phyloP scores from a whole-genome alignment of 2,797 vertebrate species.

The Margarornis squamiger region DNA sequence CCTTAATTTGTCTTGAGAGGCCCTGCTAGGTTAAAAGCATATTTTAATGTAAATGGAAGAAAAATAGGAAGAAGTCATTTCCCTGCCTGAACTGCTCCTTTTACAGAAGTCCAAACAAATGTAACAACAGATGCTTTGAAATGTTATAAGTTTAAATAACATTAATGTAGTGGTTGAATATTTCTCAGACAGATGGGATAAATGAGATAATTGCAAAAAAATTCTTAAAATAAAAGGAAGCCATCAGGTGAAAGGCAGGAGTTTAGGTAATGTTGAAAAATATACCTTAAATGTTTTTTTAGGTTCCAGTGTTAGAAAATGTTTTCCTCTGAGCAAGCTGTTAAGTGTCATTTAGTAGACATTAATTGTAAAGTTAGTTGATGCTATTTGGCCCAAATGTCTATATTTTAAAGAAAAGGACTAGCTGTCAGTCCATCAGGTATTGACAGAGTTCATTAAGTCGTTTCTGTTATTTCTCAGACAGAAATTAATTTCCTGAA shows the following conservation, averaged over 20 bases:
- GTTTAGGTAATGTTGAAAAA: slow-evolving; percentile 56
- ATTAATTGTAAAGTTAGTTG: slow-evolving; percentile 68
- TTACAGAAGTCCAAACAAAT: slow-evolving; percentile 20
- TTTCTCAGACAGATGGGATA: slow-evolving; percentile 65
- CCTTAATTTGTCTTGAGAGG: neutral
- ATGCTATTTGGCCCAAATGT: slow-evolving; percentile 58
- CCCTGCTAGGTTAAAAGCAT: neutral
- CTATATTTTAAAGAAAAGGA: slow-evolving; percentile 62
- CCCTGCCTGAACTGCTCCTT: neutral
- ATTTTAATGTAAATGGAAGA: neutral
- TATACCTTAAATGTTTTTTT: slow-evolving; percentile 36
- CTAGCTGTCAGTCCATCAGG: slow-evolving; percentile 62
- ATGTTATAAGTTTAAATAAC: slow-evolving; percentile 30
- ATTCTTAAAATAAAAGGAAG: slow-evolving; percentile 69
- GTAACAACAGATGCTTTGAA: slow-evolving; percentile 46
- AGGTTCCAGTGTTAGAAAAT: slow-evolving; percentile 29
- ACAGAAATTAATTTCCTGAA: slow-evolving; percentile 72
- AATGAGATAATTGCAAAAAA: slow-evolving; percentile 72
- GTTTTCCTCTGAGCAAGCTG: slow-evolving; percentile 37
- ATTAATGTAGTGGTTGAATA: slow-evolving; percentile 22
- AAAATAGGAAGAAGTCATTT: neutral
- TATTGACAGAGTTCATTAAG: slow-evolving; percentile 58
- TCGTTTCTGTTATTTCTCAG: slow-evolving; percentile 56
- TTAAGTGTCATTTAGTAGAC: slow-evolving; percentile 65
- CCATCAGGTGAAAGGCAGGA: slow-evolving; percentile 50